Evolutionary conservation across 2,113 vertebrate species (phyloP), one percentile per base, ranked within the genome.

Genomic region (Cairina moschata): DNA sequence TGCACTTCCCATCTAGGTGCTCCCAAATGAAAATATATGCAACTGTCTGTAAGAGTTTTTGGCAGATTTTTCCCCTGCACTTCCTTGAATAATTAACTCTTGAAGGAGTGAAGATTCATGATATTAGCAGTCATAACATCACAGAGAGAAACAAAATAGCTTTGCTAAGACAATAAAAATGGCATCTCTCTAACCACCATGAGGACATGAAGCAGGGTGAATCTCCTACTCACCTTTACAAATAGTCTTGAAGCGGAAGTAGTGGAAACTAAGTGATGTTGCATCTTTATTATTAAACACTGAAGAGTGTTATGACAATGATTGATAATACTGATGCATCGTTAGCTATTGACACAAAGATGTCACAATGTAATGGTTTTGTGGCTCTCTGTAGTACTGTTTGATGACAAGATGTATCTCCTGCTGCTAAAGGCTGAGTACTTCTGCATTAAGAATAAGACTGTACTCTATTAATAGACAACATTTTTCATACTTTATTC

Each of bases 41-140:
- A 58, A 75, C 4, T 4, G 14, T 55, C 13, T 62, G 34, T 22
- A 60, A 14, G 9, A 56, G 11, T 28, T 0, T 0, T 25, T 73
- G 38, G 8, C 7, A 17, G 52, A n/a, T 11, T 58, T 23, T 1
- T 8, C 13, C 20, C 8, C 9, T 21, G 3, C 2, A 11, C 22
- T 42, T 86, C 21, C 21, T 74, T 54, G 16, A 77, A 73, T 17
- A 76, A 14, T 1, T 29, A 58, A 26, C 13, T 58, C 29, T 62
- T 55, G 21, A 54, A 63, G 50, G 17, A 52, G 25, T 28, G 8
- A 14, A 29, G 13, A 13, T 46, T 67, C 36, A 34, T 36, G 34
- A 58, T 42, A 65, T 13, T 32, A 63, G 32, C 3, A 52, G 6
- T 11, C 5, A 2, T 36, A 62, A 46, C 5, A 31, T n/a, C 26